Percentiles rank a stretch among this genome's conserved stretches.
Conservation (phyloP, 2,888 invertebrate genomes). For the Trissoscelio sp. region DNA sequence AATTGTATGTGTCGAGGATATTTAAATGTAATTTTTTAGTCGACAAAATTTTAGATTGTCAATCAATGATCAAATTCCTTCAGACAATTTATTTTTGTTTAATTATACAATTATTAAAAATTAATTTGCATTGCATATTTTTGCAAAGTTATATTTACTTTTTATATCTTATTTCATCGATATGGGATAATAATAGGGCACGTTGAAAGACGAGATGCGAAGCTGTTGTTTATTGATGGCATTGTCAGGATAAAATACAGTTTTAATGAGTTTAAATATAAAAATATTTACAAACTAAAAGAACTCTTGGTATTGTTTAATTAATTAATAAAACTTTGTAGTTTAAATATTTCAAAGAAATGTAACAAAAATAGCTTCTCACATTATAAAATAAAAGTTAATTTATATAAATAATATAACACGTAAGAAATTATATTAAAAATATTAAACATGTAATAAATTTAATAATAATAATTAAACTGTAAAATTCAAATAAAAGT, state of each 20-base stretch:
- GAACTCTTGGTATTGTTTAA: background rate
- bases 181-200: constrained; percentile 21
- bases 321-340: too few species aligned
- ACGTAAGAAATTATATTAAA: too few species aligned
- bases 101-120: constrained; percentile 6
- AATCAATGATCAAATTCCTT: background rate
- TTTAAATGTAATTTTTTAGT: background rate
- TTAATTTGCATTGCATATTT: constrained; percentile 2
- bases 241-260: background rate
- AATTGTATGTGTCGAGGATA: background rate
- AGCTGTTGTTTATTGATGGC: constrained; percentile 11
- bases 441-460: too few species aligned
- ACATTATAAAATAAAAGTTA: too few species aligned
- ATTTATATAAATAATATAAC: too few species aligned
- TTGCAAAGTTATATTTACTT: constrained; percentile 18
- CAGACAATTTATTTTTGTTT: background rate
- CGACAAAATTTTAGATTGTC: background rate
- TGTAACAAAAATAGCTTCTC: too few species aligned
- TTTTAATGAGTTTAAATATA: background rate
- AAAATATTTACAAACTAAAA: background rate
- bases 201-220: background rate
- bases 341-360: too few species aligned
- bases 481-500: constrained; percentile 11
- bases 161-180: constrained; percentile 22
- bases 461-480: constrained; percentile 14